Evolutionary conservation across 1,140 invertebrate genomes (phyloP).

Genomic region (Maniola jurtina): DNA sequence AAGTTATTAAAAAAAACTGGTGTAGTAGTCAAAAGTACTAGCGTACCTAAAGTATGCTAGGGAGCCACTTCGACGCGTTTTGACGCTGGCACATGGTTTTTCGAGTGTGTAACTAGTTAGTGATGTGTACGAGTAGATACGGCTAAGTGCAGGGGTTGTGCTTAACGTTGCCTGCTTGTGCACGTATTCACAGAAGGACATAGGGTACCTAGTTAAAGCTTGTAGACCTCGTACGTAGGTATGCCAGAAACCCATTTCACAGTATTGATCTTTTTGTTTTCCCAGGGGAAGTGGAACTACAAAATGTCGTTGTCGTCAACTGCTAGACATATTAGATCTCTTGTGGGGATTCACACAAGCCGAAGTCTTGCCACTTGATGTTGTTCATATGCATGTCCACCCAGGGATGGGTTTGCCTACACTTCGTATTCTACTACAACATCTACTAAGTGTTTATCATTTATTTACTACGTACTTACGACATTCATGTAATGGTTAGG

Average conservation of each 20-base stretch:
- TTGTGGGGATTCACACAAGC: no score
- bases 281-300: no score
- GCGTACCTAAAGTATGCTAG: neutral
- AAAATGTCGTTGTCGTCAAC: no score
- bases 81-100: neutral
- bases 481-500: neutral
- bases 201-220: neutral
- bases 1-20: no score
- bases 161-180: neutral
- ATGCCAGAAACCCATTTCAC: no score
- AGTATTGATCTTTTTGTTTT: no score
- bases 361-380: no score
- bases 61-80: neutral
- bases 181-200: neutral
- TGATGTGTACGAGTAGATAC: neutral
- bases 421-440: no score
- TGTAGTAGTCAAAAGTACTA: neutral
- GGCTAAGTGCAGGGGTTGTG: neutral
- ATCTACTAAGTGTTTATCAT: neutral
- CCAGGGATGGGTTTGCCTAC: no score
- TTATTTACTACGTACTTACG: neutral
- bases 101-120: constrained; percentile 4
- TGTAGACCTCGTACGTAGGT: neutral
- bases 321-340: no score
- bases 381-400: no score